Conservation (phyloP, 2,888 invertebrate genomes). For the Pristionchus mayeri region DNA sequence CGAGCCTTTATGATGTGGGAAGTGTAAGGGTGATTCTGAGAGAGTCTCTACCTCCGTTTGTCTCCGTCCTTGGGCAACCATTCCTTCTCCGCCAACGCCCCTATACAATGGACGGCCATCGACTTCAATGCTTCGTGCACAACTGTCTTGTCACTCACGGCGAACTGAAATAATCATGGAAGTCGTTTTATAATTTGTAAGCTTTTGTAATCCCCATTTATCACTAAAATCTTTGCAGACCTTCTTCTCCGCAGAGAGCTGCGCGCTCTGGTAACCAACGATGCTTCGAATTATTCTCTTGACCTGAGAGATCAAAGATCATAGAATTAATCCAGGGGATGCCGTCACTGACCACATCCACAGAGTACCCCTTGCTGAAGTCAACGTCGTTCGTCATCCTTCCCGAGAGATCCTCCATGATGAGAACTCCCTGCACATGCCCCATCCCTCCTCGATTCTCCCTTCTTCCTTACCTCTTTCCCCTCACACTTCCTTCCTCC, state of each 20-base stretch:
- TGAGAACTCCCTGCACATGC: slow-evolving; percentile 24
- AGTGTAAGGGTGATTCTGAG: too few species aligned
- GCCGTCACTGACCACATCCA: slow-evolving; percentile 17
- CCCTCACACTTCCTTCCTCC: slow-evolving; percentile 28
- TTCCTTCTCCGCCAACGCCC: neutral
- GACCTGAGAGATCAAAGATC: slow-evolving; percentile 43
- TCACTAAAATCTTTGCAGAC: neutral
- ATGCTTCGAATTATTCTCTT: neutral
- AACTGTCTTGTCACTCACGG: neutral
- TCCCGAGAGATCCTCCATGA: slow-evolving; percentile 38
- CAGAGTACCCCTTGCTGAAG: slow-evolving; percentile 23
- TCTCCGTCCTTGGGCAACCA: slow-evolving; percentile 16
- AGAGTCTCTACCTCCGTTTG: neutral
- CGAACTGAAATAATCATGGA: slow-evolving; percentile 14
- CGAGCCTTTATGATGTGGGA: too few species aligned
- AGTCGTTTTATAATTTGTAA: too few species aligned
- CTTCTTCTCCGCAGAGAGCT: neutral
- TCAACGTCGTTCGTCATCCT: slow-evolving; percentile 18
- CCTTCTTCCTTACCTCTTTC: neutral
- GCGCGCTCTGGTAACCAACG: slow-evolving; percentile 37
- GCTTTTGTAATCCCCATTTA: too few species aligned
- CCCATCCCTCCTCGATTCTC: neutral
- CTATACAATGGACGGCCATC: neutral
- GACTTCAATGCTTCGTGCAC: neutral
- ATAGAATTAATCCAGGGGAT: too few species aligned